These are phyloP conservation scores for Chelonus insularis DNA, from an alignment of 1,140 invertebrate species.

Conservation along the genomic window DNA sequence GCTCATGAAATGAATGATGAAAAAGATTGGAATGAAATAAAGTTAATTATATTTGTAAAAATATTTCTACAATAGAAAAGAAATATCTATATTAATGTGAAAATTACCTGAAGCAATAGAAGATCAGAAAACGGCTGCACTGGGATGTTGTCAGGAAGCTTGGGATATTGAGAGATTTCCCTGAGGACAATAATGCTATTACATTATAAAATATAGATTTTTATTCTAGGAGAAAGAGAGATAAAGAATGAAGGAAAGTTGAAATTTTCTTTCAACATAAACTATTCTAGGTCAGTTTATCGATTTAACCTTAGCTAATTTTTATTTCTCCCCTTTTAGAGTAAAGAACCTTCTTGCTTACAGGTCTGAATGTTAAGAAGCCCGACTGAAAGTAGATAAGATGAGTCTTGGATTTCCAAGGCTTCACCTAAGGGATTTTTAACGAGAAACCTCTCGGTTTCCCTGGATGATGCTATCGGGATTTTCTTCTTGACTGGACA, in stretches of 20 bases:
- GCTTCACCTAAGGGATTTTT: background rate
- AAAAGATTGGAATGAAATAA: too few species aligned
- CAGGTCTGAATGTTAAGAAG: background rate
- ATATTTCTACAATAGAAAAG: background rate
- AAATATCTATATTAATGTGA: background rate
- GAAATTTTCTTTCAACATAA: constrained; percentile 14
- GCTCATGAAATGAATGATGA: too few species aligned
- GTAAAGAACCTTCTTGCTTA: background rate
- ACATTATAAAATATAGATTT: constrained; percentile 38
- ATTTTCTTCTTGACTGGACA: background rate
- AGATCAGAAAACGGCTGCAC: constrained; percentile 1
- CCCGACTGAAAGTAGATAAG: background rate
- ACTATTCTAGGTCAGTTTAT: background rate
- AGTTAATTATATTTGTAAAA: background rate
- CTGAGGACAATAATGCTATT: constrained; percentile 36
- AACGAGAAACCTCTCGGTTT: background rate
- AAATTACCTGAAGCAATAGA: background rate
- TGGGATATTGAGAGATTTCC: constrained; percentile 39
- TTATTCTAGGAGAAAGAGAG: constrained; percentile 24
- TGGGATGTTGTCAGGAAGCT: constrained; percentile 30
- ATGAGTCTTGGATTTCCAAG: background rate
- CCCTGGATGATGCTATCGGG: background rate
- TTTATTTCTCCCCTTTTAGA: background rate
- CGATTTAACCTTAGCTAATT: background rate
- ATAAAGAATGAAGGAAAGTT: constrained; percentile 16